Percentiles rank a stretch among this genome's conserved stretches.
Evolutionary conservation across 2,797 vertebrate genomes (phyloP).

Genomic region (Limnodromus scolopaceus): DNA sequence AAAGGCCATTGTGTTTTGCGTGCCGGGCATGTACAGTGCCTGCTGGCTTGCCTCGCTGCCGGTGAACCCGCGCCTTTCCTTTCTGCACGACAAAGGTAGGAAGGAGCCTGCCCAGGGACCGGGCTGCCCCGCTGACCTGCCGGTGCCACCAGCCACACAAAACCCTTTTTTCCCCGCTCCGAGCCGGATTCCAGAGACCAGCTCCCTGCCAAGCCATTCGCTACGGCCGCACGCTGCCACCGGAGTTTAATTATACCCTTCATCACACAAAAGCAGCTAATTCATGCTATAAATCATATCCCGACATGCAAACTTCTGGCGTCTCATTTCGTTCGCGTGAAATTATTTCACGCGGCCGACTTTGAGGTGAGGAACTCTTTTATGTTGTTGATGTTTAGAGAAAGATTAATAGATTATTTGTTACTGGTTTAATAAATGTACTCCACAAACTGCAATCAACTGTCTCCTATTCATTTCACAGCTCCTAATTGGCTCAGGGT

Average conservation of each 20-base stretch:
- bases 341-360: constrained; percentile 16
- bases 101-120: not conserved
- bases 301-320: not conserved
- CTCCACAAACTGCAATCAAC: not conserved
- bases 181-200: not conserved
- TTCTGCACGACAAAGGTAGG: not conserved
- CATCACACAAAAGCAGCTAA: constrained; percentile 33
- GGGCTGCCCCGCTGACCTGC: not conserved
- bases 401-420: constrained; percentile 69
- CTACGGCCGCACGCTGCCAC: not conserved
- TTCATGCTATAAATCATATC: constrained; percentile 11
- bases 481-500: constrained; percentile 40
- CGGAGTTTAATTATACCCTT: constrained; percentile 35
- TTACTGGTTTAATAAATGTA: constrained; percentile 38
- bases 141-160: not conserved
- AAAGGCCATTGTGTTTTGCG: not conserved
- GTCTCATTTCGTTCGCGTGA: not conserved
- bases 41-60: not conserved
- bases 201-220: not conserved
- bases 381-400: constrained; percentile 38
- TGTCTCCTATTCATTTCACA: constrained; percentile 9
- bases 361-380: constrained; percentile 51
- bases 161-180: not conserved
- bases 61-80: not conserved
- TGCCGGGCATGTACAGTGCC: not conserved